These are phyloP conservation scores for Prochilodus magdalenae DNA, from an alignment of 2,113 vertebrate genomes.

Conservation along the genomic window DNA sequence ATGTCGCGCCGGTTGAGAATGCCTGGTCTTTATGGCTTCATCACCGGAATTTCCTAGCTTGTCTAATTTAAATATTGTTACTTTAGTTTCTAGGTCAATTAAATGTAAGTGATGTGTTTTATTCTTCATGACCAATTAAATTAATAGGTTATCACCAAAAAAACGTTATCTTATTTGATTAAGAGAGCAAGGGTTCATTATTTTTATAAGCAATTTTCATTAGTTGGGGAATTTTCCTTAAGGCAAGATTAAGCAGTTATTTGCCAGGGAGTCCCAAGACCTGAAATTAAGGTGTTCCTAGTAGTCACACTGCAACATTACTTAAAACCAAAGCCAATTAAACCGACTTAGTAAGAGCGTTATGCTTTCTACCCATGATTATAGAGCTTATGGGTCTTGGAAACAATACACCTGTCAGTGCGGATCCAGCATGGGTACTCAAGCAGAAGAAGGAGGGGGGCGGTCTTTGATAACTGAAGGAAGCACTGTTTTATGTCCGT, in stretches of 20 bases:
- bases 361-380: constrained; percentile 95
- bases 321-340: constrained; percentile 99
- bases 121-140: constrained; percentile 99
- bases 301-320: constrained; percentile 89
- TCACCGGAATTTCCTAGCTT: constrained; percentile 85
- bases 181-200: constrained; percentile 96
- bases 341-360: constrained; percentile 92
- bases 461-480: constrained; percentile 84
- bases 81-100: constrained; percentile 99
- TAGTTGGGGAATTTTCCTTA: constrained; percentile 94
- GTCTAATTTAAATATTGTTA: constrained; percentile 94
- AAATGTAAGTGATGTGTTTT: constrained; percentile 98
- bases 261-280: constrained; percentile 86
- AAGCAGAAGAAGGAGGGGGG: constrained; percentile 90
- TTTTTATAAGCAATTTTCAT: constrained; percentile 99
- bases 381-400: constrained; percentile 93
- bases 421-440: constrained; percentile 90
- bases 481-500: constrained; percentile 87
- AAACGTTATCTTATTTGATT: constrained; percentile 96
- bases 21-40: constrained; percentile 85
- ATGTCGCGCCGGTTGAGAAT: constrained; percentile 75
- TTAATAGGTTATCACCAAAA: constrained; percentile 97
- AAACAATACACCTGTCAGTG: constrained; percentile 99
- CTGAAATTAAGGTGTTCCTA: constrained; percentile 90
- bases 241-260: constrained; percentile 96